Evolutionary conservation across 2,113 vertebrate genomes (phyloP).

Genomic region (Prietella phreatophila): DNA sequence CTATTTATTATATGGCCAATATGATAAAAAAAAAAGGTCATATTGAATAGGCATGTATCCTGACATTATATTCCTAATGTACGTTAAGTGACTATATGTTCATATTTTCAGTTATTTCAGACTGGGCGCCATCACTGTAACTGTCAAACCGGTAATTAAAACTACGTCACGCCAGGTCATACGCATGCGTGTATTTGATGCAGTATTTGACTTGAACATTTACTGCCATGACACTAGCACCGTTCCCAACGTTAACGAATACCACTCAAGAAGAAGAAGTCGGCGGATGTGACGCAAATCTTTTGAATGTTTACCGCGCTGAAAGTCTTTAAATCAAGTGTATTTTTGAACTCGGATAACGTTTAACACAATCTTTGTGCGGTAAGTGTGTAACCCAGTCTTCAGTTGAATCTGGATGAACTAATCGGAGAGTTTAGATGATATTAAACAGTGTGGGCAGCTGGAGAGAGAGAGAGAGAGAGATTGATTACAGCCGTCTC

Average conservation of each 20-base stretch:
- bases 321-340: background rate
- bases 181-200: background rate
- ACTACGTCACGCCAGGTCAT: background rate
- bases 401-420: background rate
- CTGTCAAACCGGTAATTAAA: background rate
- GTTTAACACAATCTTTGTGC: background rate
- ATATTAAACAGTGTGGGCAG: background rate
- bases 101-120: background rate
- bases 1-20: too few species aligned
- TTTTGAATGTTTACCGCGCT: constrained; percentile 25
- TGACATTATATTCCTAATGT: background rate
- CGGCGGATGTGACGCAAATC: constrained; percentile 29
- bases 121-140: too few species aligned
- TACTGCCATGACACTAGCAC: background rate
- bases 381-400: background rate
- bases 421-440: background rate
- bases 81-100: background rate
- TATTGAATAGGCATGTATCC: background rate
- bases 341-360: background rate
- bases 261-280: background rate
- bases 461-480: too few species aligned
- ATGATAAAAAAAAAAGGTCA: background rate
- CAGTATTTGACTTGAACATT: background rate
- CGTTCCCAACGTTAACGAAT: background rate
- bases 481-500: background rate